Evolutionary conservation across 2,113 vertebrate species (phyloP).

Genomic region (Planiliza haematocheilus): DNA sequence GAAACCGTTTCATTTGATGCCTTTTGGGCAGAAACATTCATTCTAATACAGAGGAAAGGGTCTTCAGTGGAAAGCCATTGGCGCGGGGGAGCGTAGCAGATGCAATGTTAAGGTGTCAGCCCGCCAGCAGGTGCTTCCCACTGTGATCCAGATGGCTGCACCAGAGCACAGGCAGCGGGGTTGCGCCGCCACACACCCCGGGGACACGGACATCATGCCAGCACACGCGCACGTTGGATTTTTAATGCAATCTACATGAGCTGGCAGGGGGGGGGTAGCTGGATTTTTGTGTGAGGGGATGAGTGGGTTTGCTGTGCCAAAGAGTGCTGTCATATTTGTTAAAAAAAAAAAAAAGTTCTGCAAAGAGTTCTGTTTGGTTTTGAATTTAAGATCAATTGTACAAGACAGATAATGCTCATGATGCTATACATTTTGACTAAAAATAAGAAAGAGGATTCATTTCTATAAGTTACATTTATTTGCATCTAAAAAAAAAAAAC

Average conservation of each 20-base stretch:
- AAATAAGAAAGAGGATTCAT: conserved; percentile 27
- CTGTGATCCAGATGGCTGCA: conserved; percentile 71
- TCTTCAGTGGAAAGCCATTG: conserved; percentile 19
- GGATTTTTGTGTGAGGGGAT: background rate
- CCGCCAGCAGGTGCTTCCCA: conserved; percentile 51
- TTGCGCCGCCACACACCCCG: conserved; percentile 37
- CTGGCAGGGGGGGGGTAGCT: conserved; percentile 16
- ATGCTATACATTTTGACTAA: conserved; percentile 7
- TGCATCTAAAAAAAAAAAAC: background rate
- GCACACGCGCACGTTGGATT: conserved; percentile 33
- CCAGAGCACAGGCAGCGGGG: conserved; percentile 38
- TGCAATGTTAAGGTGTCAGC: conserved; percentile 55
- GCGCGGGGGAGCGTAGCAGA: conserved; percentile 43
- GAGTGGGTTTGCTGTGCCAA: conserved; percentile 13
- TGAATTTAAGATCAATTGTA: background rate
- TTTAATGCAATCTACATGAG: conserved; percentile 36
- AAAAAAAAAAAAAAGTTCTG: background rate
- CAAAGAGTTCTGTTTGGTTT: background rate
- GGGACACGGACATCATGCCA: conserved; percentile 49
- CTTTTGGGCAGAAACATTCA: conserved; percentile 22
- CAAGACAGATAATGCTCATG: conserved; percentile 15
- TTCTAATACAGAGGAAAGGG: conserved; percentile 13
- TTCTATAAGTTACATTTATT: background rate
- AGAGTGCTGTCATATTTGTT: conserved; percentile 22
- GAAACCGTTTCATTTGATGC: conserved; percentile 12